Evolutionary conservation across 2,113 vertebrate species (phyloP).

Genomic region (Andinoacara biseriatus): DNA sequence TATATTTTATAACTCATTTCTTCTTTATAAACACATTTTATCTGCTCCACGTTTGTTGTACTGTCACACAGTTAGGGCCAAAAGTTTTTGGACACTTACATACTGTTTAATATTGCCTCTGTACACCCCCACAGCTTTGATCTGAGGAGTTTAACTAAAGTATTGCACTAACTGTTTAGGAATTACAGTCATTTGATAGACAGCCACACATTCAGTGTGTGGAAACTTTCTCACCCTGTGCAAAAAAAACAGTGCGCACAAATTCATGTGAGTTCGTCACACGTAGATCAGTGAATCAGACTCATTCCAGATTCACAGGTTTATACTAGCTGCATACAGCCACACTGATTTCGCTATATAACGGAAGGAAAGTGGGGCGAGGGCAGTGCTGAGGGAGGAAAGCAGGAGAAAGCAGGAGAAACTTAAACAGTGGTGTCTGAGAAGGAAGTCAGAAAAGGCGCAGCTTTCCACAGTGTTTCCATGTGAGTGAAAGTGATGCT

Average conservation of each 20-base stretch:
- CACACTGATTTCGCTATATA: not conserved
- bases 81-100: fast-evolving
- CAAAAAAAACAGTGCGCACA: no score
- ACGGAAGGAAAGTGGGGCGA: fast-evolving
- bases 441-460: no score
- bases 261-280: no score
- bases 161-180: no score
- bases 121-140: not conserved
- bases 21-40: not conserved
- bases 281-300: no score
- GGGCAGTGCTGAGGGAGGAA: not conserved
- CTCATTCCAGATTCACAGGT: no score
- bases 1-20: not conserved
- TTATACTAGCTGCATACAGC: not conserved
- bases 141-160: no score
- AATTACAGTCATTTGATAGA: no score
- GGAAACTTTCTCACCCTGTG: not conserved
- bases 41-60: not conserved
- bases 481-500: no score
- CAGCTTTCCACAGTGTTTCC: no score
- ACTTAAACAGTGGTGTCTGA: no score
- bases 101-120: not conserved
- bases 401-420: not conserved
- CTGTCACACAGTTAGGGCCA: fast-evolving
- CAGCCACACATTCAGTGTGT: no score